Conservation (phyloP, 2,113 vertebrate species). For the Vulpes lagopus region DNA sequence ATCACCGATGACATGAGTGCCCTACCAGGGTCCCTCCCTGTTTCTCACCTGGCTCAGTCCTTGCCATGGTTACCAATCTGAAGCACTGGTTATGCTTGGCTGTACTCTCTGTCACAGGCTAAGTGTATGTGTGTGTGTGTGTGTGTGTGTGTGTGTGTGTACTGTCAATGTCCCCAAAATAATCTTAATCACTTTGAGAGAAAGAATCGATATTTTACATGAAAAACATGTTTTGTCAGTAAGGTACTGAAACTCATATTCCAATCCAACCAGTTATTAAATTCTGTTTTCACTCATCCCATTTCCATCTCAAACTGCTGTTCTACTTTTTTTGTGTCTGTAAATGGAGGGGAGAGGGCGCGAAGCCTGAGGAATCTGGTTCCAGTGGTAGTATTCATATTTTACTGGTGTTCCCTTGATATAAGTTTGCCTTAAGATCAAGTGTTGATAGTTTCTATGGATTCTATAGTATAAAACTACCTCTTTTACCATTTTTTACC, state of each 20-base stretch:
- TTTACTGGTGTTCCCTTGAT: neutral
- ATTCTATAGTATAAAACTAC: neutral
- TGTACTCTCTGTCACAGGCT: neutral
- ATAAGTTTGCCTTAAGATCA: neutral
- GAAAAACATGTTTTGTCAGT: neutral
- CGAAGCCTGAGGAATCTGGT: neutral
- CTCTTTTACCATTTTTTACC: neutral
- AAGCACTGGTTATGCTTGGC: neutral
- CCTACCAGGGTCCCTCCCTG: neutral
- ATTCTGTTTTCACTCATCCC: neutral
- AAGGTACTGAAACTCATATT: neutral
- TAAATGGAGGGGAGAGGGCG: neutral
- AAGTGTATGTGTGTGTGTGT: neutral
- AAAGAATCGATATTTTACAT: neutral
- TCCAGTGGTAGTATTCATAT: neutral
- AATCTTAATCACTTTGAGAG: conserved; percentile 14
- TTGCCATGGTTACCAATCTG: neutral
- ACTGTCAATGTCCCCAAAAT: neutral
- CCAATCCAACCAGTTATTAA: neutral
- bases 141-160: neutral
- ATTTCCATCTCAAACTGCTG: neutral
- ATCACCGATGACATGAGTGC: neutral
- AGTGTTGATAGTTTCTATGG: neutral
- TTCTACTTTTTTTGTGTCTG: neutral
- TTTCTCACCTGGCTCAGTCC: neutral